Base-by-base conservation (phyloP, 2,797 vertebrate species). In the Channallabes apus region DNA sequence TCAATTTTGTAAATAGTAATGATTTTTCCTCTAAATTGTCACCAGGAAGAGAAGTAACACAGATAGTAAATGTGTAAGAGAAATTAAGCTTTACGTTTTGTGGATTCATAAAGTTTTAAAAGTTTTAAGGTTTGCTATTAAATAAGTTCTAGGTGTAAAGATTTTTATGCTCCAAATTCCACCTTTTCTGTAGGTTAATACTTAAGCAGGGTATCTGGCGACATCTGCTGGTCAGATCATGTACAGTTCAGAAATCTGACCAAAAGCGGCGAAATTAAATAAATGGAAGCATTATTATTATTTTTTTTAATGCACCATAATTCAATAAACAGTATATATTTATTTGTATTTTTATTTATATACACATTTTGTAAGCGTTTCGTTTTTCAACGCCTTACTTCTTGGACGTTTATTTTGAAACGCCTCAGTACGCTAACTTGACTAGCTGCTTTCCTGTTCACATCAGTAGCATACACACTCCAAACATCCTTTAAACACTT, bases 371-470 rank as follows among this genome's bases (percentile, higher is more conserved):
- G 3, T n/a, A 20, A 20, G 27, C 7, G 35, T 35, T 35, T 35
- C 35, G 35, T 35, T 35, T 35, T 35, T 35, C 4, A 12, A 18
- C 2, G 22, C 24, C 5, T 35, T 8, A 12, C 29, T 58, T 17
- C 9, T 3, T 3, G 20, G 76, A 38, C 56, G 2, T 78, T 78
- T 78, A 38, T 78, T 78, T 38, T 78, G 56, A 78, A 78, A 78
- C 24, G 11, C 32, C 20, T 35, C 38, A 61, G 18, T 11, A 7
- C 8, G 5, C 11, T 54, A 6, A 35, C 18, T 29, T 11, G 17
- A 24, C 54, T 35, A 38, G 11, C 54, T 22, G 76, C 4, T 14
- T 24, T 61, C 20, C 4, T 24, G 20, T 61, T 29, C 11, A 14
- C 1, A 38, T 32, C 56, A 61, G 54, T 5, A 14, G 51, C 51